These are phyloP conservation scores for Glaucidium brasilianum DNA, from an alignment of 2,113 vertebrate species.

Conservation along the genomic window DNA sequence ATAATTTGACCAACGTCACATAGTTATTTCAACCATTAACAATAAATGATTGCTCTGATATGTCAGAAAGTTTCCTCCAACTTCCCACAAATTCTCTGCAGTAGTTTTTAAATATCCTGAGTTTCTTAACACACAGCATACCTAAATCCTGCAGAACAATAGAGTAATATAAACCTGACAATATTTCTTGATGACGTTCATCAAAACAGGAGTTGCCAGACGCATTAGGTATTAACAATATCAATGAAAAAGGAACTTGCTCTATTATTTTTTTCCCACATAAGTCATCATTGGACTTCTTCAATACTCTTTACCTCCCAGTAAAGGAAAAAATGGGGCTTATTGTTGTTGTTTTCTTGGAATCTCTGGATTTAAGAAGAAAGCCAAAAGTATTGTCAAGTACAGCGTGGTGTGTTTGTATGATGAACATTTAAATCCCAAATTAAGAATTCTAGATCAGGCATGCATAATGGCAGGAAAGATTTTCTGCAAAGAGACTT, in stretches of 20 bases:
- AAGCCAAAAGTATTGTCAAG: neutral
- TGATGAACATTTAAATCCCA: neutral
- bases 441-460: neutral
- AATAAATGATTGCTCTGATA: neutral
- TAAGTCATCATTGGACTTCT: neutral
- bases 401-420: neutral
- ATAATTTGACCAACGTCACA: neutral
- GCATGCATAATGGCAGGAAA: neutral
- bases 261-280: neutral
- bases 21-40: neutral
- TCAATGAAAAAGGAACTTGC: neutral
- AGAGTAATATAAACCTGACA: neutral
- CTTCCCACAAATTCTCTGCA: neutral
- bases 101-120: neutral
- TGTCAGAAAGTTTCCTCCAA: neutral
- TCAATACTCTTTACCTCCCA: neutral
- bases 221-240: neutral
- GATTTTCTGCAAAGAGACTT: neutral
- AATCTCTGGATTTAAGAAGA: neutral
- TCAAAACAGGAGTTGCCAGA: neutral
- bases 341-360: neutral
- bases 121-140: neutral
- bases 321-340: neutral
- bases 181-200: neutral
- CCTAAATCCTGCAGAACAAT: neutral